Evolutionary conservation across 2,888 invertebrate species (phyloP), one percentile per base, ranked within the genome.

Genomic region (Platycheirus rosarum): DNA sequence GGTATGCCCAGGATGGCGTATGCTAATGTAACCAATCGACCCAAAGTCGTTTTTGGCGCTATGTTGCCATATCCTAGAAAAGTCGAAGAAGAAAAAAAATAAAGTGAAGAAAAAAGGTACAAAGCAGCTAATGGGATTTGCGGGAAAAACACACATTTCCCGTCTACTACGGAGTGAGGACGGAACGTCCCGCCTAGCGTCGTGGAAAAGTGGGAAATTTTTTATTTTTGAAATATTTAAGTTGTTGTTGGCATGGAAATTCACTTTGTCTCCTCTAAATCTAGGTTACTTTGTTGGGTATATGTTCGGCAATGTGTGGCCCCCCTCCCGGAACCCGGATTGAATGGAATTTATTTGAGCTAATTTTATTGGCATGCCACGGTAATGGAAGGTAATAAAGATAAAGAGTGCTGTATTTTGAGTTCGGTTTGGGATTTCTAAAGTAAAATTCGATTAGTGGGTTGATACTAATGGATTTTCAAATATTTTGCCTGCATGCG

Each of bases 41-140:
- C 98, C 63, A 96, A 92, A 8, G 95, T 93, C 1, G 98, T 97
- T 86, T 95, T 93, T 0, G 98, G 97, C 0, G 97, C 96, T 79
- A 97, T 95, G 91, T 96, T 97, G 44, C 98, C 98, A 88, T 97
- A 98, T 86, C 98, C 97, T 97, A 93, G 1, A 91, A 92, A 86
- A 85, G 85, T 46, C 85, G 85, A 51, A 63, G 37, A 62, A 74
- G 23, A 73, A 85, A 35, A 79, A 65, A 84, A 69, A n/a, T n/a
- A n/a, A n/a, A n/a, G n/a, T 74, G 13, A 55, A 13, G 20, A 20
- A 37, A 37, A 37, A 4, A 23, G 23, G 62, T 55, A 62, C 74
- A 66, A 66, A 14, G 44, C 11, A 1, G 60, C 68, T 75, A 75
- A 68, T 75, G 68, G 51, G 40, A 69, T 62, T 63, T 32, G 46